phyloP scores from a whole-genome alignment of 2,888 invertebrate species.

The Strigamia maritima region DNA sequence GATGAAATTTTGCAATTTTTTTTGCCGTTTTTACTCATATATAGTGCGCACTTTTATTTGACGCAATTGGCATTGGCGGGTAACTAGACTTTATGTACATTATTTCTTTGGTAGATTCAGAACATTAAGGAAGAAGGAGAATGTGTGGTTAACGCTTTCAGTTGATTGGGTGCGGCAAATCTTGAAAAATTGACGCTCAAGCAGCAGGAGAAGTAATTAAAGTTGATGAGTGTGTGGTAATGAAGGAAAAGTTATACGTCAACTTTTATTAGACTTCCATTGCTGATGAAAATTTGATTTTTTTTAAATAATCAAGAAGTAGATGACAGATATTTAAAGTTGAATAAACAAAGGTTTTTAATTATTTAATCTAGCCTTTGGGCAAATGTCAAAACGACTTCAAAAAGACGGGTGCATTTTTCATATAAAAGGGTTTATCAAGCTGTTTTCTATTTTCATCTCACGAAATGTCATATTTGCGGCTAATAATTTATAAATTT shows the following conservation, averaged over 20 bases:
- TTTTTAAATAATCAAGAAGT: background rate
- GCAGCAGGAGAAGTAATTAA: conserved; percentile 13
- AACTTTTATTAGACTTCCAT: background rate
- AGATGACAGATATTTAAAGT: background rate
- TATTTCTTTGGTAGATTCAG: background rate
- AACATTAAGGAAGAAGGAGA: background rate
- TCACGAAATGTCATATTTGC: no score
- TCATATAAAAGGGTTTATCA: no score
- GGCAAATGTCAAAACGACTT: background rate
- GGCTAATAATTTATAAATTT: no score
- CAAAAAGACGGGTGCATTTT: background rate
- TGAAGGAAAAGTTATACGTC: background rate
- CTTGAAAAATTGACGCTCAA: background rate
- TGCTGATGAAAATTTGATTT: background rate
- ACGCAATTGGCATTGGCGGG: background rate
- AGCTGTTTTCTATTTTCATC: no score
- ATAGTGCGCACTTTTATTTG: background rate
- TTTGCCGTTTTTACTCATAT: background rate
- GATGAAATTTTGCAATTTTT: background rate
- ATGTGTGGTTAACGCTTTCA: background rate
- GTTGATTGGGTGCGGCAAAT: conserved; percentile 23
- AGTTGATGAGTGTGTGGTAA: background rate
- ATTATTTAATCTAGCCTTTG: background rate
- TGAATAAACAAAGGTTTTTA: background rate
- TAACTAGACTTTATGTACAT: background rate